A percentile compares a stretch with the other conserved stretches of the same genome.
phyloP scores from a whole-genome alignment of 2,888 invertebrate species.

The Pristionchus fissidentatus region DNA sequence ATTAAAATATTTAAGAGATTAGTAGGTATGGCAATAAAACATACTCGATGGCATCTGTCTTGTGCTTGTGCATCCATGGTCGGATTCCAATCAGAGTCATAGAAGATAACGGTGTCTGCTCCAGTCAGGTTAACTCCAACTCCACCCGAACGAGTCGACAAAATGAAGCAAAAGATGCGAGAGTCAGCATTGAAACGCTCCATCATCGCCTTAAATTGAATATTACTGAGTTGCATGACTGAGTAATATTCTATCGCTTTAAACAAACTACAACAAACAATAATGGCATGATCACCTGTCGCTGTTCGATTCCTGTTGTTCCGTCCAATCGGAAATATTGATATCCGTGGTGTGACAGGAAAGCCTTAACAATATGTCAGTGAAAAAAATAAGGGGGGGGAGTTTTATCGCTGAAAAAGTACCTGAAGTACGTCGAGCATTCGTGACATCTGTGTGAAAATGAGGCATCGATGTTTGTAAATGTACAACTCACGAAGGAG shows the following conservation, averaged over 20 bases:
- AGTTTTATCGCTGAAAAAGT: not conserved
- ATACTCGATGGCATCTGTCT: slow-evolving; percentile 85
- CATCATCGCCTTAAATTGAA: slow-evolving; percentile 86
- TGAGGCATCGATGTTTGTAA: slow-evolving; percentile 90
- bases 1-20: not conserved
- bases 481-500: slow-evolving; percentile 87
- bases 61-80: slow-evolving; percentile 96
- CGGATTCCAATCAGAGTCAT: slow-evolving; percentile 87
- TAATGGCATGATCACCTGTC: slow-evolving; percentile 81
- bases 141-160: slow-evolving; percentile 97
- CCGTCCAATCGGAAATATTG: slow-evolving; percentile 96
- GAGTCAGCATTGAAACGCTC: slow-evolving; percentile 96
- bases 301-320: slow-evolving; percentile 92
- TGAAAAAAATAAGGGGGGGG: not conserved
- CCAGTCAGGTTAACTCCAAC: slow-evolving; percentile 98
- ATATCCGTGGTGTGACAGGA: slow-evolving; percentile 95
- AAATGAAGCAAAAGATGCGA: slow-evolving; percentile 95
- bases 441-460: slow-evolving; percentile 99
- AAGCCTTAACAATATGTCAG: slow-evolving; percentile 81
- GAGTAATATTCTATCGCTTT: not conserved
- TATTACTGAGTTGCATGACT: not conserved
- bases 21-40: slow-evolving; percentile 46
- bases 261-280: not conserved
- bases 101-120: slow-evolving; percentile 98
- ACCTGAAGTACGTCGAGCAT: slow-evolving; percentile 93